Evolutionary conservation across 2,113 vertebrate genomes (phyloP), one percentile per base, ranked within the genome.

Genomic region (Geococcyx californianus): DNA sequence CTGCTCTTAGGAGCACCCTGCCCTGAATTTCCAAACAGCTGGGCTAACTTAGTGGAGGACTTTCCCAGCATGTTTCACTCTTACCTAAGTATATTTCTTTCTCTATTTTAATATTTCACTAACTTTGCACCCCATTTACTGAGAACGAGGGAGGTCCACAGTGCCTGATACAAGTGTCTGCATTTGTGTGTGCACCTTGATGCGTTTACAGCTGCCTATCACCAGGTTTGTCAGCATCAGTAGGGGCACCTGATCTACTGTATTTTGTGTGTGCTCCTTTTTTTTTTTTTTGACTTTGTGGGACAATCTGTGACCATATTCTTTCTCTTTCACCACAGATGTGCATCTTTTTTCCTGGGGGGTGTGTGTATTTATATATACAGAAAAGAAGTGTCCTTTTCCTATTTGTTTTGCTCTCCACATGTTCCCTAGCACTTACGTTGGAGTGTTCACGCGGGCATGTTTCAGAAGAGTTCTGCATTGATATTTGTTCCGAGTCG

Each of bases 171-270:
- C 31, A 60, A 81, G 49, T 15, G 47, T 19, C 72, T 86, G 84
- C 73, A 56, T 81, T 47, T 79, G 76, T 86, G 60, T 63, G 12
- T 45, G 81, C 85, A 63, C 15, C 38, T 14, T 18, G 66, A 56
- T 72, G 60, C 60, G 74, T 86, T 96, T 93, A 81, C 88, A 88
- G 16, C 47, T 59, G 47, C 51, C 73, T 40, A 64, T 73, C 84
- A 42, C 62, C 4, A 1, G 84, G 42, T 94, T 93, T 73, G 85
- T 58, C 87, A 88, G 95, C 73, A 36, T 33, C 88, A 89, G 25
- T 10, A 58, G 18, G 54, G 86, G 90, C 92, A 96, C 85, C 87
- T 96, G 60, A 93, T 96, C 79, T 44, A 78, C 85, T 63, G 66
- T 52, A 42, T 84, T 78, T n/a, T 49, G 7, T 3, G 74, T 91